Percentiles rank a stretch among this genome's conserved stretches.
Conservation (phyloP, 2,113 vertebrate species). For the Nannospalax galili region DNA sequence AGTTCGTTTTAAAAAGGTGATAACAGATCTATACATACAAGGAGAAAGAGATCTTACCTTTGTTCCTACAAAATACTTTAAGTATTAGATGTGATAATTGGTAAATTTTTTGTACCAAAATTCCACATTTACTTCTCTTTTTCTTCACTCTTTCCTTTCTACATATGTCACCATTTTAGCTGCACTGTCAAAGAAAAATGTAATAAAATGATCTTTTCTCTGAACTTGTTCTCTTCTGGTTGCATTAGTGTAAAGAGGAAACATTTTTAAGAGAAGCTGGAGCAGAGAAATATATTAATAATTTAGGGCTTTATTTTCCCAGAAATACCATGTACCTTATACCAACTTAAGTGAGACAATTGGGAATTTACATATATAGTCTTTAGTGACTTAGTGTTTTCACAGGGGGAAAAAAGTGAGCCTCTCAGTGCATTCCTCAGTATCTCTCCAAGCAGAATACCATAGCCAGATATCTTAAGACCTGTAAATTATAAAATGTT, state of each 20-base stretch:
- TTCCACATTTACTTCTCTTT: not conserved
- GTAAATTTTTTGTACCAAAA: constrained; percentile 35
- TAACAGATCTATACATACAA: not conserved
- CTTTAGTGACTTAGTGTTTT: constrained; percentile 7
- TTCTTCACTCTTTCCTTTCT: not conserved
- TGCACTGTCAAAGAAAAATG: constrained; percentile 8
- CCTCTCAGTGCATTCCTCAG: not conserved
- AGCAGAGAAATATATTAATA: not conserved
- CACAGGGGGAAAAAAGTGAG: not conserved
- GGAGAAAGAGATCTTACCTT: not conserved
- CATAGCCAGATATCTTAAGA: not conserved
- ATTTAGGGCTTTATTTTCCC: constrained; percentile 34
- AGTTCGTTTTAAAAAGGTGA: not conserved
- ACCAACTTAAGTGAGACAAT: not conserved
- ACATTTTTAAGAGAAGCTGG: too few species aligned
- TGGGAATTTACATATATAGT: not conserved
- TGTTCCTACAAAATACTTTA: constrained; percentile 18
- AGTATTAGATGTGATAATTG: not conserved
- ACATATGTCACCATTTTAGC: not conserved
- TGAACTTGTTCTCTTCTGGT: not conserved
- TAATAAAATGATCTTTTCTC: not conserved
- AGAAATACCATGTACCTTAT: not conserved
- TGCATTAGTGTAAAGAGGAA: constrained; percentile 10
- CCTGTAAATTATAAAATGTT: not conserved
- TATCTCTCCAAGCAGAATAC: not conserved